Evolutionary conservation across 2,113 vertebrate species (phyloP), one percentile per base, ranked within the genome.

Genomic region (Litocranius walleri): DNA sequence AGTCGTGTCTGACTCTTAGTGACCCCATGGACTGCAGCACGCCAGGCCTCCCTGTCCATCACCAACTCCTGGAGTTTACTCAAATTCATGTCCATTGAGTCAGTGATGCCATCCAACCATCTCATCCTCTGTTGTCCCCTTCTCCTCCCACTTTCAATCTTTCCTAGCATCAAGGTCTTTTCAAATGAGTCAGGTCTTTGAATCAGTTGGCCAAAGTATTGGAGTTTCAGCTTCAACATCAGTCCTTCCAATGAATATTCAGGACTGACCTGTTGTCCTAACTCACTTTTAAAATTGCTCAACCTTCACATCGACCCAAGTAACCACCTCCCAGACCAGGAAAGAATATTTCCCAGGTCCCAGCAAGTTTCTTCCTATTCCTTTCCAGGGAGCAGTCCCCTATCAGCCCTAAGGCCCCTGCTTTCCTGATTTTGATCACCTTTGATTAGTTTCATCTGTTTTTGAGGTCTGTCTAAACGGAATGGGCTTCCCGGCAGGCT

Each of bases 221-320:
- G 67, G 67, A 23, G 19, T 71, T 71, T 71, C 19, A 71, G n/a
- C n/a, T 40, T 71, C 61, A 62, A 71, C n/a, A 23, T 40, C n/a
- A 71, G n/a, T 71, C 19, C 67, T 71, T 40, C n/a, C n/a, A 40
- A 3, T 71, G n/a, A 71, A 40, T 40, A 71, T 40, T 71, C 19
- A 71, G n/a, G 67, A 71, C 21, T 12, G 29, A 33, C 48, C 29
- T 30, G 17, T 33, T 52, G 50, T n/a, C 80, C 80, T 27, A n/a
- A 13, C 15, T 48, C 19, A 30, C 13, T 15, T n/a, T 52, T 19
- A 12, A 48, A 59, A 45, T 29, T 40, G 40, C 17, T 27, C 14
- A 14, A 3, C 5, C 8, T 36, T 33, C 5, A 7, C 29, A 13
- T 5, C 0, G 2, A 19, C 17, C 56, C 10, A 3, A 3, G 43